phyloP scores from a whole-genome alignment of 2,113 vertebrate species.

The Sterrhoptilus dennistouni region DNA sequence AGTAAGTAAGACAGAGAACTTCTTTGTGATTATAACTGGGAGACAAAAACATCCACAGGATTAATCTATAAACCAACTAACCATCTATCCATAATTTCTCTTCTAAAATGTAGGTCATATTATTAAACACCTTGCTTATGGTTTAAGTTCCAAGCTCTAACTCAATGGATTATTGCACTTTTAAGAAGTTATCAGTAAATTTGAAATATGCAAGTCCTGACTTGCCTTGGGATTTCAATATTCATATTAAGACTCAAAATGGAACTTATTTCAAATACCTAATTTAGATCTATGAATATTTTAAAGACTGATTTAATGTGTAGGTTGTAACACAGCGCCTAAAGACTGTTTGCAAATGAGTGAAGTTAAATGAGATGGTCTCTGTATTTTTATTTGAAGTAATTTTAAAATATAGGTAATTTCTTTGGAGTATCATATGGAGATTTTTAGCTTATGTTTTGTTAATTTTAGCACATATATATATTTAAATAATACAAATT shows the following conservation, averaged over 20 bases:
- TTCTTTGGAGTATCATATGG: not conserved
- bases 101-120: not conserved
- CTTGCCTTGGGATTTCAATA: constrained; percentile 22
- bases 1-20: not conserved
- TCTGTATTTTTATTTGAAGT: not conserved
- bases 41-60: not conserved
- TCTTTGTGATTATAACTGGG: not conserved
- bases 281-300: constrained; percentile 60
- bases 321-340: not conserved
- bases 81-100: not conserved
- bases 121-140: not conserved
- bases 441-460: not conserved
- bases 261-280: constrained; percentile 45
- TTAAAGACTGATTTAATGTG: constrained; percentile 25
- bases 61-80: not conserved
- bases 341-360: constrained; percentile 29
- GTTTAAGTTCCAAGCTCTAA: not conserved
- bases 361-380: constrained; percentile 6
- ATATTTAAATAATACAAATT: not conserved
- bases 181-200: not conserved
- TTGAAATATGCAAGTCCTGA: not conserved
- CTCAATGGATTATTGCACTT: not conserved
- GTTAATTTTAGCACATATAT: not conserved
- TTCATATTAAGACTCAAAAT: constrained; percentile 12
- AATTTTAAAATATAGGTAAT: not conserved